Base-by-base conservation (phyloP, 2,113 vertebrate genomes). In the Hippotragus niger region DNA sequence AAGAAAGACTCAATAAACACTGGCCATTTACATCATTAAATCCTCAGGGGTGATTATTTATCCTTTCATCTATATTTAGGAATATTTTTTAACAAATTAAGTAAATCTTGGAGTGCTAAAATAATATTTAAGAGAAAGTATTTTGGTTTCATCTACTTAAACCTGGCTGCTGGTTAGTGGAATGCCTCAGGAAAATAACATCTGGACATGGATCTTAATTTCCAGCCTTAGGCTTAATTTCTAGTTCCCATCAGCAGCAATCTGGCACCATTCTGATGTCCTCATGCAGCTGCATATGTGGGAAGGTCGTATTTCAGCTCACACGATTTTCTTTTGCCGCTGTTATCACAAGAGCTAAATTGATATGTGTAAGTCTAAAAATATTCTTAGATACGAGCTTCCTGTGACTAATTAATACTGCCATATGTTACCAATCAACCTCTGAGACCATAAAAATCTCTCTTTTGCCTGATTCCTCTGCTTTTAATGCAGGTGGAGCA, bases 161-260 rank as follows among this genome's bases (percentile, higher is more conserved):
- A n/a, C 45, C 62, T 90, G 80, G 71, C 60, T 96, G 29, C 86
- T 80, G 92, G 67, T 82, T 86, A 71, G 74, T 74, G n/a, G 40
- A 94, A 62, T 36, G 5, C 55, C 57, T 97, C n/a, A 12, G 83
- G 96, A 92, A 96, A 94, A 85, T 81, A 93, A 95, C 92, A 93
- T 97, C 92, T 97, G 94, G 92, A 52, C 90, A 40, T 64, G 19
- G 71, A 94, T 92, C 95, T 93, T 92, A 95, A 98, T 96, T 97
- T 87, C 87, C 55, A 93, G 86, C 33, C 80, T 92, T 43, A 62
- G 96, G 92, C 87, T 93, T 96, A 62, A 93, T 86, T 93, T 94
- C 62, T 14, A 88, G 84, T 74, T n/a, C 55, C 31, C 62, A 64
- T 90, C 87, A 96, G 92, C 95, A 87, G 53, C 87, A 92, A 86